These are phyloP conservation scores for Goniozus legneri DNA, from an alignment of 1,140 invertebrate species.

Conservation along the genomic window DNA sequence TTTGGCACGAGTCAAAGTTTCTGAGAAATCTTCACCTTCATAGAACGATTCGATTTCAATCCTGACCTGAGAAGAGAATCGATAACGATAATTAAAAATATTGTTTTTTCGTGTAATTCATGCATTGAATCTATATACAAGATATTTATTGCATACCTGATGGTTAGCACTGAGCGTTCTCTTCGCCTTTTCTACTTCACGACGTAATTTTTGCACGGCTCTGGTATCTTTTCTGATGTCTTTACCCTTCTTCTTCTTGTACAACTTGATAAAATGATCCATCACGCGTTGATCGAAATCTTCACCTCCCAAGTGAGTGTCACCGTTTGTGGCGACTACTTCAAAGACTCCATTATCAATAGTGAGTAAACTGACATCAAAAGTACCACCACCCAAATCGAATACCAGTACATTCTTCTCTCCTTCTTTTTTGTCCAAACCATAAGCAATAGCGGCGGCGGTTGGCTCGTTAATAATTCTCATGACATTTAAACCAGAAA, in stretches of 20 bases:
- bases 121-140: background rate
- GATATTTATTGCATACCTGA: conserved; percentile 57
- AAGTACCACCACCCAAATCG: conserved; percentile 99
- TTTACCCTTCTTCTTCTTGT: conserved; percentile 99
- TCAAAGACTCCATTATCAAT: conserved; percentile 97
- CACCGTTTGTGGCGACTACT: conserved; percentile 96
- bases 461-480: conserved; percentile 99
- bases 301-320: conserved; percentile 97
- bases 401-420: conserved; percentile 99
- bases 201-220: conserved; percentile 92
- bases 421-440: conserved; percentile 98
- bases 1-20: conserved; percentile 96
- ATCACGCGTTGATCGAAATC: conserved; percentile 98
- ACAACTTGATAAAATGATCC: conserved; percentile 98
- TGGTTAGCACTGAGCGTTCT: conserved; percentile 91
- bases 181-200: conserved; percentile 98
- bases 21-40: conserved; percentile 99
- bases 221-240: conserved; percentile 94
- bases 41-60: conserved; percentile 99
- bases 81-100: background rate
- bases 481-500: conserved; percentile 94
- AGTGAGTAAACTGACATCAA: conserved; percentile 97
- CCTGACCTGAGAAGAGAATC: conserved; percentile 68
- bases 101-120: background rate
- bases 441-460: conserved; percentile 98